Base-by-base conservation (phyloP, 2,888 invertebrate species). In the Trissolcus japonicus region DNA sequence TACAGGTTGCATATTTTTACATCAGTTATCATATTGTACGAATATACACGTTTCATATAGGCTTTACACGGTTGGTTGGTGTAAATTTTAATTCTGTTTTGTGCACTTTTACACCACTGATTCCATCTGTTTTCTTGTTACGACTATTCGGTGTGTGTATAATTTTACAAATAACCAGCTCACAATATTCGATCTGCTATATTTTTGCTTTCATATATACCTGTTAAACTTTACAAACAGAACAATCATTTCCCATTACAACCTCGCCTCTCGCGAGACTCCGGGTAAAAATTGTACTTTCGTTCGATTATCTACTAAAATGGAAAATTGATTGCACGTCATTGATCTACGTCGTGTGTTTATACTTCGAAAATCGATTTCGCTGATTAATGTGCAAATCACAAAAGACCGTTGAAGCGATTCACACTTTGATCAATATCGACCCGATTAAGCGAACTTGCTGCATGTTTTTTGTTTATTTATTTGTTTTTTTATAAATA, bases 261-360 rank as follows among this genome's bases (percentile, higher is more conserved):
- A 46, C 35, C 35, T 35, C 35, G 35, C 7, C 35, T 11, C 35
- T 35, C 35, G 35, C 35, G 35, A 35, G 35, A 35, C 35, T 35
- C 11, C 35, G 35, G 35, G 35, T 66, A 35, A 11, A 66, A 60
- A 66, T 73, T 73, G 73, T 66, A 66, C 66, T 74, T 74, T 74
- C 66, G 41, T 67, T 61, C 51, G n/a, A 66, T 74, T 61, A 74
- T 40, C 43, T 59, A 62, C 14, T 68, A 46, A 55, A 75, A 51
- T 69, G 46, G 41, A 54, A 69, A 48, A 25, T 35, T 56, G 54
- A 65, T 68, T 65, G 63, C 69, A 35, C 55, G 65, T 50, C 68
- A 51, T 68, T 75, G 48, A 19, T 66, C 65, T 62, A 59, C 43
- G 57, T 68, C 46, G 16, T 46, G 40, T 50, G 14, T 62, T 13